Conservation (phyloP, 2,888 invertebrate genomes). For the Lasioglossum lativentre region DNA sequence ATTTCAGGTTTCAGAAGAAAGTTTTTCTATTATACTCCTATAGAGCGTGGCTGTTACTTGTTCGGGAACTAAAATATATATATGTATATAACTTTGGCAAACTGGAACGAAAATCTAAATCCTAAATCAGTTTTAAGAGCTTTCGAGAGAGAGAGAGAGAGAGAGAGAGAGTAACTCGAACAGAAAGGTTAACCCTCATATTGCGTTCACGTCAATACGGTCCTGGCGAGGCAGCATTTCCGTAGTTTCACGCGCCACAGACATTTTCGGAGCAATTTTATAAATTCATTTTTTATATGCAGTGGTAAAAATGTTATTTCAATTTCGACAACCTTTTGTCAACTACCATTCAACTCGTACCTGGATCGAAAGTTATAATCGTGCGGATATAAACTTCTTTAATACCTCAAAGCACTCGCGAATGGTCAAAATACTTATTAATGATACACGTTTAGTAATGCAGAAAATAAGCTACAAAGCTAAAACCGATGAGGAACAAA, state of each 20-base stretch:
- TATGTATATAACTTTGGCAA: conserved; percentile 25
- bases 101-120: conserved; percentile 34
- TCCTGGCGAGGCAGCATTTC: neutral
- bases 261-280: neutral
- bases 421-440: neutral
- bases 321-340: neutral
- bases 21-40: conserved; percentile 37
- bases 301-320: neutral
- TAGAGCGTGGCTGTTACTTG: conserved; percentile 15
- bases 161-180: neutral
- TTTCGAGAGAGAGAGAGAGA: neutral
- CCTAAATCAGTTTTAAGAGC: conserved; percentile 30
- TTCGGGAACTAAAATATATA: conserved; percentile 27
- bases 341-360: neutral
- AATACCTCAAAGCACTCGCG: neutral
- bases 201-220: neutral
- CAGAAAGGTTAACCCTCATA: neutral
- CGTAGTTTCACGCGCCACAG: neutral
- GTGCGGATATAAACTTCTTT: neutral
- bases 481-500: neutral
- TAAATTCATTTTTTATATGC: neutral
- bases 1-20: conserved; percentile 27
- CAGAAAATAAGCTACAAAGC: neutral
- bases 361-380: neutral
- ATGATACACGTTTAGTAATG: neutral